phyloP scores from a whole-genome alignment of 2,797 vertebrate genomes.

The Nannoperca australis region DNA sequence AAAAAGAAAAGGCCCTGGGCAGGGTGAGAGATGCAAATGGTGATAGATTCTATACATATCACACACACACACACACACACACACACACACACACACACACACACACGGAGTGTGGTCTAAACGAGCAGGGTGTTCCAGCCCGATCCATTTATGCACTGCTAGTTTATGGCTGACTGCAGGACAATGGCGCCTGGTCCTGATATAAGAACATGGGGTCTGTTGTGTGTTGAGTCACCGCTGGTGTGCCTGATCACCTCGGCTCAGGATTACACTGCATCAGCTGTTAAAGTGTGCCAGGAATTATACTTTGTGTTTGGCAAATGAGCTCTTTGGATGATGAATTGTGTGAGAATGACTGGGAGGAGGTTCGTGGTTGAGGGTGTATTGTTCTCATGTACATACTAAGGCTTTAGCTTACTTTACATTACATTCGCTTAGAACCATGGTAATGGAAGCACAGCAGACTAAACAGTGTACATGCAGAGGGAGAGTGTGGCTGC shows the following conservation, averaged over 20 bases:
- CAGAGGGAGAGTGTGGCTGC: background rate
- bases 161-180: conserved; percentile 60
- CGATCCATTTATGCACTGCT: conserved; percentile 63
- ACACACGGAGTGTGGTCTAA: conserved; percentile 47
- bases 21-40: conserved; percentile 78
- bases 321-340: conserved; percentile 22
- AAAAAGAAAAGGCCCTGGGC: conserved; percentile 28
- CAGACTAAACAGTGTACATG: background rate
- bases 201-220: conserved; percentile 45
- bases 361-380: background rate
- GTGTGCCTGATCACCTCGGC: conserved; percentile 52
- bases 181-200: conserved; percentile 49
- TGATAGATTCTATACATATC: conserved; percentile 75
- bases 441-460: background rate
- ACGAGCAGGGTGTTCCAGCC: conserved; percentile 55
- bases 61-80: conserved; percentile 51
- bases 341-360: conserved; percentile 1
- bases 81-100: conserved; percentile 37
- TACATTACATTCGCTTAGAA: background rate
- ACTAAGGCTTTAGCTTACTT: conserved; percentile 1
- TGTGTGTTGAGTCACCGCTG: conserved; percentile 60
- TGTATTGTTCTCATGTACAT: background rate
- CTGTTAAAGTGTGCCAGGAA: conserved; percentile 39
- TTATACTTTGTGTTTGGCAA: conserved; percentile 31
- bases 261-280: conserved; percentile 49